Percentiles rank a stretch among this genome's conserved stretches.
Conservation (phyloP, 2,797 vertebrate genomes). For the Xenentodon cancila region DNA sequence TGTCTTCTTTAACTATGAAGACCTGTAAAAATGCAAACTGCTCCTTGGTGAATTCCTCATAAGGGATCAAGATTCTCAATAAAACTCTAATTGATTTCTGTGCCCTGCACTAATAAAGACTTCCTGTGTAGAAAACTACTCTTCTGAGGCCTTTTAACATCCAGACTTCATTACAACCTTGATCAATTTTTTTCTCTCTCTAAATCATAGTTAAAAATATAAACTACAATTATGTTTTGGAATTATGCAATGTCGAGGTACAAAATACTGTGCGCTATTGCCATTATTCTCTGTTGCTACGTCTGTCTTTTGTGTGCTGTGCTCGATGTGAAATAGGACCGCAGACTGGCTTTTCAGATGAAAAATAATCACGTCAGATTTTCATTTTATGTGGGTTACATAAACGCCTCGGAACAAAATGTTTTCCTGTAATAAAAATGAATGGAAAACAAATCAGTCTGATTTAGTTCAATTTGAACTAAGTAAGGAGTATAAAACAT, state of each 20-base stretch:
- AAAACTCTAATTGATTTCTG: conserved; percentile 75
- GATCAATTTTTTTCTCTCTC: conserved; percentile 51
- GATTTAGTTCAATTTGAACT: conserved; percentile 1
- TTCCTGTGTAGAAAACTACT: conserved; percentile 59
- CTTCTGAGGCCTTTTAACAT: conserved; percentile 64
- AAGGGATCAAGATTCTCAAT: conserved; percentile 68
- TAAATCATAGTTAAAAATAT: conserved; percentile 54
- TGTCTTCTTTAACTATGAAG: conserved; percentile 42
- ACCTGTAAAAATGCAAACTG: conserved; percentile 67
- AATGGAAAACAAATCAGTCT: neutral
- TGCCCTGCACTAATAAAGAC: conserved; percentile 69
- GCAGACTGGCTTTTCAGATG: conserved; percentile 30
- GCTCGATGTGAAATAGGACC: conserved; percentile 10
- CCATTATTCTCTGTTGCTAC: too few species aligned
- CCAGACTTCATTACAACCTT: conserved; percentile 58
- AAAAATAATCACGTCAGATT: conserved; percentile 32
- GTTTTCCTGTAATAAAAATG: too few species aligned
- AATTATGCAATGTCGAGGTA: conserved; percentile 49
- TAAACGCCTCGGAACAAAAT: conserved; percentile 1
- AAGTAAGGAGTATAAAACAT: neutral
- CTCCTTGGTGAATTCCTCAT: conserved; percentile 65
- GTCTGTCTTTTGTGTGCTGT: too few species aligned
- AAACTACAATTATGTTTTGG: conserved; percentile 51
- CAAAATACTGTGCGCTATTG: neutral
- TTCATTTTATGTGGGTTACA: conserved; percentile 27